These are phyloP conservation scores for Mythimna ferrago DNA, from an alignment of 2,888 invertebrate genomes.

Conservation along the genomic window DNA sequence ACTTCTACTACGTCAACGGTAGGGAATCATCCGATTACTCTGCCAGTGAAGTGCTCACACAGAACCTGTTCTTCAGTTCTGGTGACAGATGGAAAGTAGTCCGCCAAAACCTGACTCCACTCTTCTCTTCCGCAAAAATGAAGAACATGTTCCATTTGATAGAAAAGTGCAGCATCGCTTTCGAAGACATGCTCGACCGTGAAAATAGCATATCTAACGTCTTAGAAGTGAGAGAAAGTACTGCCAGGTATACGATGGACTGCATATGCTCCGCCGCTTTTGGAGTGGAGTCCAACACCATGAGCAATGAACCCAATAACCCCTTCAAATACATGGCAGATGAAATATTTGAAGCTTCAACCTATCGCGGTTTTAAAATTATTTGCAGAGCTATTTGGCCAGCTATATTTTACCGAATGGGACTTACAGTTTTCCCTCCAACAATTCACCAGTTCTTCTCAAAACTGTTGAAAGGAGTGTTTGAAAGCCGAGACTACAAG, in stretches of 20 bases:
- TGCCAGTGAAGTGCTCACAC: constrained; percentile 65
- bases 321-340: constrained; percentile 67
- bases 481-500: constrained; percentile 66
- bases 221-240: constrained; percentile 61
- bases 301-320: constrained; percentile 56
- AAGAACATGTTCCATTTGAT: constrained; percentile 79
- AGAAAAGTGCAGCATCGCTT: constrained; percentile 61
- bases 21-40: constrained; percentile 71
- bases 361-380: constrained; percentile 60
- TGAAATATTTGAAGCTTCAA: constrained; percentile 65
- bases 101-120: constrained; percentile 75
- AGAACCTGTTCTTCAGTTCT: constrained; percentile 71
- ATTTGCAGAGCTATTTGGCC: constrained; percentile 72
- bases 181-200: constrained; percentile 69
- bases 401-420: constrained; percentile 70
- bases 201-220: constrained; percentile 39
- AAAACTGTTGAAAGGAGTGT: constrained; percentile 65
- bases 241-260: constrained; percentile 74
- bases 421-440: constrained; percentile 65
- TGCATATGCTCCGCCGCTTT: constrained; percentile 68
- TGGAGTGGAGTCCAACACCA: constrained; percentile 59
- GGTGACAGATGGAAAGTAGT: constrained; percentile 79
- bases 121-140: constrained; percentile 78
- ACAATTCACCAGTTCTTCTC: constrained; percentile 68
- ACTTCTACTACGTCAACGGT: constrained; percentile 76